phyloP scores from a whole-genome alignment of 1,140 invertebrate species.

The Vanessa tameamea region DNA sequence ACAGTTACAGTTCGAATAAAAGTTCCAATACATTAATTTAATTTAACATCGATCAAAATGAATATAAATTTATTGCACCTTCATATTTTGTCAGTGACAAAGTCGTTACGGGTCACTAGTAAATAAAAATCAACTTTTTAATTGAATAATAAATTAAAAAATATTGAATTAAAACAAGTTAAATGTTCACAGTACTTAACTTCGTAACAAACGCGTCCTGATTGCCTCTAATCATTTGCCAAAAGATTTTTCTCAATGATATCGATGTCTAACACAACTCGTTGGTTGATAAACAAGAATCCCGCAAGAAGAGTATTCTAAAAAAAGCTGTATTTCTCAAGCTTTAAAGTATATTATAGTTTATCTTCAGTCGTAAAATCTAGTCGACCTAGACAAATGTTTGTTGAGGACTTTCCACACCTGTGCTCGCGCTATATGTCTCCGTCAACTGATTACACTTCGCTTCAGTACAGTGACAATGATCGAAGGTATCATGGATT shows the following conservation, averaged over 20 bases:
- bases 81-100: too few relatives aligned
- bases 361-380: slow-evolving; percentile 29
- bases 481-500: slow-evolving; percentile 46
- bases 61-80: too few relatives aligned
- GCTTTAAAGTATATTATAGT: slow-evolving; percentile 8
- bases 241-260: background rate
- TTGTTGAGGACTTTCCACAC: slow-evolving; percentile 60
- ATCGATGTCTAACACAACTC: background rate
- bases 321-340: background rate
- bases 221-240: slow-evolving; percentile 2
- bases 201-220: background rate
- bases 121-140: too few relatives aligned
- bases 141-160: too few relatives aligned
- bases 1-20: too few relatives aligned
- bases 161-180: background rate
- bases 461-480: slow-evolving; percentile 45
- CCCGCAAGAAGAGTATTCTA: background rate
- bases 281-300: background rate
- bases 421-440: slow-evolving; percentile 53
- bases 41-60: too few relatives aligned
- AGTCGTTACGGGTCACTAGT: too few relatives aligned
- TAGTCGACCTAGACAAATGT: slow-evolving; percentile 60
- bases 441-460: slow-evolving; percentile 50
- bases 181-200: background rate
- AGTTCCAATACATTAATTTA: too few relatives aligned